phyloP scores from a whole-genome alignment of 2,797 vertebrate genomes.

The Leuciscus waleckii region DNA sequence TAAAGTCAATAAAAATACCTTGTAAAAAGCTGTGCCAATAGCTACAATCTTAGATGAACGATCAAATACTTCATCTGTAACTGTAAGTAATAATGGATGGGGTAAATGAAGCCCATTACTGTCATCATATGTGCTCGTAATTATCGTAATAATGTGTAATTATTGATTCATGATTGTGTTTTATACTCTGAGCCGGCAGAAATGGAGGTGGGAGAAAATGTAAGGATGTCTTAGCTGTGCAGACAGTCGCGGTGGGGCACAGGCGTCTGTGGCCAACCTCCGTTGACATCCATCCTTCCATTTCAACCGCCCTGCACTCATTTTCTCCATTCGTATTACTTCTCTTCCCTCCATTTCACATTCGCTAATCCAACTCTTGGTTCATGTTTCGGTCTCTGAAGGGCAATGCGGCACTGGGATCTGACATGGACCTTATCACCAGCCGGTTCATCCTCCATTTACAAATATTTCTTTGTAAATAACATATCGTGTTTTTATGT shows the following conservation, averaged over 20 bases:
- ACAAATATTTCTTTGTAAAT: constrained; percentile 86
- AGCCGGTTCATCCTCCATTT: constrained; percentile 77
- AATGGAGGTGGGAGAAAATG: constrained; percentile 53
- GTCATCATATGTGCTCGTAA: constrained; percentile 38
- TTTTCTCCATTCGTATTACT: constrained; percentile 48
- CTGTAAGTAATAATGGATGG: constrained; percentile 34
- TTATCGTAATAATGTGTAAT: constrained; percentile 58
- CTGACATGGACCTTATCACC: constrained; percentile 62
- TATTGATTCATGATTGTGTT: constrained; percentile 56
- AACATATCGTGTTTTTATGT: constrained; percentile 83
- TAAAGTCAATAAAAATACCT: constrained; percentile 6
- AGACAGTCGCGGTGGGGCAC: constrained; percentile 69
- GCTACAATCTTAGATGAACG: constrained; percentile 5
- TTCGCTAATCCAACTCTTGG: constrained; percentile 52
- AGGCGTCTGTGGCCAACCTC: constrained; percentile 71
- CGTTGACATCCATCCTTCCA: constrained; percentile 71
- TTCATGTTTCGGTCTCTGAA: constrained; percentile 64
- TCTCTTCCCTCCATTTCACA: constrained; percentile 48
- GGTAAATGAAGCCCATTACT: constrained; percentile 39
- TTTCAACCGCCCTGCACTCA: constrained; percentile 49
- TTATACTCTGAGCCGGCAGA: constrained; percentile 40
- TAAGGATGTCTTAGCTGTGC: constrained; percentile 62
- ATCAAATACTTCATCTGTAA: constrained; percentile 39
- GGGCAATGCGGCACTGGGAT: constrained; percentile 56
- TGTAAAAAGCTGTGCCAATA: constrained; percentile 7